These are phyloP conservation scores for Vanessa tameamea DNA, from an alignment of 1,140 invertebrate species.

Conservation along the genomic window DNA sequence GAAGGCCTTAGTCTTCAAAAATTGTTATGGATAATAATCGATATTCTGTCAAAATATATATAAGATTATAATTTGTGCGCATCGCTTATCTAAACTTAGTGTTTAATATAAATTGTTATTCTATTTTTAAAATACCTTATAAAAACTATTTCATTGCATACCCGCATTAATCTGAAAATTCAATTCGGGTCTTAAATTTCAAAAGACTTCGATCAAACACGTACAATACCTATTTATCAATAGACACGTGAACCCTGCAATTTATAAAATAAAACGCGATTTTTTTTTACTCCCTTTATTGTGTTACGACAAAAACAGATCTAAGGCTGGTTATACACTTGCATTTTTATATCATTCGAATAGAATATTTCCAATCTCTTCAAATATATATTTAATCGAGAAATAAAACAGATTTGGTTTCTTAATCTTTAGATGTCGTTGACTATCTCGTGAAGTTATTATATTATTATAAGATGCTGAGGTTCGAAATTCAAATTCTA, in stretches of 20 bases:
- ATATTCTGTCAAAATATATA: too few species aligned
- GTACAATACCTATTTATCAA: constrained; percentile 54
- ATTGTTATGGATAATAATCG: too few species aligned
- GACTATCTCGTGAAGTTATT: too few species aligned
- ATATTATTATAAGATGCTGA: too few species aligned
- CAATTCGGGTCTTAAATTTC: constrained; percentile 44
- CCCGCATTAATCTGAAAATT: constrained; percentile 46
- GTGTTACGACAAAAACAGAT: constrained; percentile 56
- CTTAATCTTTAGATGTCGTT: too few species aligned
- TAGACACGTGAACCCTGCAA: constrained; percentile 63
- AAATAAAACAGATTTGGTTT: too few species aligned
- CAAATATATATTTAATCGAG: neutral
- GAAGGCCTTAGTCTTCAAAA: too few species aligned
- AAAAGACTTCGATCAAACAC: constrained; percentile 46
- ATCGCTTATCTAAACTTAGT: too few species aligned
- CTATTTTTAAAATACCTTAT: neutral
- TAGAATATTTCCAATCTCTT: neutral
- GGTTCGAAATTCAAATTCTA: too few species aligned
- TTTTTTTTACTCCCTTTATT: constrained; percentile 44
- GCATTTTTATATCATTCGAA: neutral
- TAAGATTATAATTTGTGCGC: too few species aligned
- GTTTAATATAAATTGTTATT: neutral
- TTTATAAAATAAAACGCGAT: constrained; percentile 52
- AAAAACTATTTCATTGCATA: constrained; percentile 15
- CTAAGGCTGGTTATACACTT: constrained; percentile 2